phyloP scores from a whole-genome alignment of 2,113 vertebrate genomes.

The Macrotus californicus region DNA sequence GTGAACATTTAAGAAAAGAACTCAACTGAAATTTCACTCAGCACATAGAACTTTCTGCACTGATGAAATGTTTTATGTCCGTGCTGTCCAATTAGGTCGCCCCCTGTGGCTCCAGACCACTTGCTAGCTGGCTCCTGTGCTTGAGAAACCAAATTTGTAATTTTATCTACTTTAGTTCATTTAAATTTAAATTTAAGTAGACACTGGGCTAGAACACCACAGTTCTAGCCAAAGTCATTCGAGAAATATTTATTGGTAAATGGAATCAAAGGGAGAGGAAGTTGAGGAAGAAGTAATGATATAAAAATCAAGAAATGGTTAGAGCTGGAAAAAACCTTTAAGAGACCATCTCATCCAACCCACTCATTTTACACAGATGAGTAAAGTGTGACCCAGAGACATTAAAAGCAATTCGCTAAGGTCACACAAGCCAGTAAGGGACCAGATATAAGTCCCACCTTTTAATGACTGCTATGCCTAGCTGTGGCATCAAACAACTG shows the following conservation, averaged over 20 bases:
- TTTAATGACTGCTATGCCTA: neutral
- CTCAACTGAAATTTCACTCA: neutral
- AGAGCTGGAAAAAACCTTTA: constrained; percentile 6
- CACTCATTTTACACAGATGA: constrained; percentile 39
- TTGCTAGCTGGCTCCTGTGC: neutral
- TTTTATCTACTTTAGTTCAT: neutral
- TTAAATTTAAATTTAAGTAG: neutral
- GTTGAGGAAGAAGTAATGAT: neutral
- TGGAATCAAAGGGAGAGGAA: neutral
- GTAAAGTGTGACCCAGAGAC: neutral
- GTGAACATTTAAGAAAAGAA: neutral
- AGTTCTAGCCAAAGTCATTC: neutral
- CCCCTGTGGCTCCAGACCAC: neutral
- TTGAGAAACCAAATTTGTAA: neutral
- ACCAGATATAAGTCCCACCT: neutral
- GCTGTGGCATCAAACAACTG: neutral
- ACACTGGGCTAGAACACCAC: neutral
- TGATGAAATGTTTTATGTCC: neutral
- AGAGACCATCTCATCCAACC: neutral
- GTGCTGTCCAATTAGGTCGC: neutral
- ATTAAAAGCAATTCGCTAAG: neutral
- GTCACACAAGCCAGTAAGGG: neutral
- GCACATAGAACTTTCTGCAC: neutral
- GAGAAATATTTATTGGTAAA: neutral
- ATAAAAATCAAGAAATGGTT: neutral